Evolutionary conservation across 2,113 vertebrate species (phyloP).

Genomic region (Lampris incognitus): DNA sequence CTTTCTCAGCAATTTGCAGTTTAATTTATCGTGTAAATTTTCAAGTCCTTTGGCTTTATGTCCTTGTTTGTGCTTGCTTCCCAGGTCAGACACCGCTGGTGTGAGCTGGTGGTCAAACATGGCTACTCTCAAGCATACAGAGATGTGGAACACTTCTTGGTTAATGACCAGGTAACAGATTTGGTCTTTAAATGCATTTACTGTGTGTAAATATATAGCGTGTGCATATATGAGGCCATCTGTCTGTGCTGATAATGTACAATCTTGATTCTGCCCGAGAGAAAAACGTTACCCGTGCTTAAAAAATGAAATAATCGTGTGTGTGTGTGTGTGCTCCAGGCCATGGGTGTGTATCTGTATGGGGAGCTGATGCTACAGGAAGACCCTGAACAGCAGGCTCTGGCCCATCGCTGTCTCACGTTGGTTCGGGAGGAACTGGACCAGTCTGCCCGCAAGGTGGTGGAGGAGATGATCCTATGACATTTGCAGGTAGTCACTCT

Average conservation of each 20-base stretch:
- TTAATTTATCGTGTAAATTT: neutral
- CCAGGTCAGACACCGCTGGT: slow-evolving; percentile 96
- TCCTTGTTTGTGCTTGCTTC: slow-evolving; percentile 19
- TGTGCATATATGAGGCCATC: no score
- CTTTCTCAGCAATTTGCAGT: neutral
- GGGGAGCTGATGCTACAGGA: slow-evolving; percentile 97
- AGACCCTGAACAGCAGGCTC: slow-evolving; percentile 88
- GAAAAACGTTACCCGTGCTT: neutral
- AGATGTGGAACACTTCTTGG: slow-evolving; percentile 89
- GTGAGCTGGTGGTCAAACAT: slow-evolving; percentile 93
- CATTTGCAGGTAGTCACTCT: slow-evolving; percentile 71
- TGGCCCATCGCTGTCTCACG: slow-evolving; percentile 88
- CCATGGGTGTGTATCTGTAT: slow-evolving; percentile 97
- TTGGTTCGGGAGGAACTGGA: slow-evolving; percentile 89
- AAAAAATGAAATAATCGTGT: neutral
- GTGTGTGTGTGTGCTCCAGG: slow-evolving; percentile 77
- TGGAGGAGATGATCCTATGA: slow-evolving; percentile 94
- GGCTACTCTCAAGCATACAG: slow-evolving; percentile 81
- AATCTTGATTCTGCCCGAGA: neutral
- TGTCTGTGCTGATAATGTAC: neutral
- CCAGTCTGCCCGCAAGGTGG: slow-evolving; percentile 85
- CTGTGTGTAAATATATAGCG: no score
- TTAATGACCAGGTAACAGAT: slow-evolving; percentile 87
- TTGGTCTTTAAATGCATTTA: no score
- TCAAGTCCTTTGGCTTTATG: neutral